Conservation (phyloP, 2,797 vertebrate genomes). For the Hephaestus fuliginosus region DNA sequence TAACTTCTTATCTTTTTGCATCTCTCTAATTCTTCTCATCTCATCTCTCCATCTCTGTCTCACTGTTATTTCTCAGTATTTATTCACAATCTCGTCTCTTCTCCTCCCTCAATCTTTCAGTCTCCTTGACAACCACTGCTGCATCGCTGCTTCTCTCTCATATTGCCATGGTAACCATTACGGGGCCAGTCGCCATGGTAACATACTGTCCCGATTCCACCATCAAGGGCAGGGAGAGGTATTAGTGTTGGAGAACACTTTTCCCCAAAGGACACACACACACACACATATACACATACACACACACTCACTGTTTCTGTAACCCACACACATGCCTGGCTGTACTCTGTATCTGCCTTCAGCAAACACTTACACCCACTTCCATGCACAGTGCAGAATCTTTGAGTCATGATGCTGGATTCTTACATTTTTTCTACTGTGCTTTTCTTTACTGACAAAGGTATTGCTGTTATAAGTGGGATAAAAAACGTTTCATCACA, state of each 20-base stretch:
- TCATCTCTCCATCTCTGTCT: constrained; percentile 12
- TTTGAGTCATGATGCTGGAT: constrained; percentile 13
- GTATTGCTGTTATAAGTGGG: background rate
- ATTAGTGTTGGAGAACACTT: constrained; percentile 68
- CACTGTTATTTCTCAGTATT: constrained; percentile 43
- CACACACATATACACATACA: background rate
- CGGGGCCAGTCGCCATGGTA: constrained; percentile 80
- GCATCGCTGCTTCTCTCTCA: constrained; percentile 66
- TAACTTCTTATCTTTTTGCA: background rate
- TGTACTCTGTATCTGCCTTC: constrained; percentile 15
- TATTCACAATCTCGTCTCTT: constrained; percentile 44
- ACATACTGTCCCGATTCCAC: constrained; percentile 81
- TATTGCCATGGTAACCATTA: constrained; percentile 79
- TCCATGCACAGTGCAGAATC: background rate
- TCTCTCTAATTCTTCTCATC: constrained; percentile 7
- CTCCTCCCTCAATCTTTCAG: constrained; percentile 52
- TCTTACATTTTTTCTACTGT: background rate
- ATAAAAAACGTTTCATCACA: background rate
- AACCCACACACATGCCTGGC: constrained; percentile 1
- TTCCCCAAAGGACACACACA: constrained; percentile 57
- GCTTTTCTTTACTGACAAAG: constrained; percentile 7
- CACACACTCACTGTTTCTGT: background rate
- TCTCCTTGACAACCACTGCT: constrained; percentile 79
- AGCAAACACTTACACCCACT: constrained; percentile 24
- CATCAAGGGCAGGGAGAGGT: constrained; percentile 82